These are phyloP conservation scores for Antedon mediterranea DNA, from an alignment of 53 echinoderm and acorn worm genomes.

Conservation along the genomic window DNA sequence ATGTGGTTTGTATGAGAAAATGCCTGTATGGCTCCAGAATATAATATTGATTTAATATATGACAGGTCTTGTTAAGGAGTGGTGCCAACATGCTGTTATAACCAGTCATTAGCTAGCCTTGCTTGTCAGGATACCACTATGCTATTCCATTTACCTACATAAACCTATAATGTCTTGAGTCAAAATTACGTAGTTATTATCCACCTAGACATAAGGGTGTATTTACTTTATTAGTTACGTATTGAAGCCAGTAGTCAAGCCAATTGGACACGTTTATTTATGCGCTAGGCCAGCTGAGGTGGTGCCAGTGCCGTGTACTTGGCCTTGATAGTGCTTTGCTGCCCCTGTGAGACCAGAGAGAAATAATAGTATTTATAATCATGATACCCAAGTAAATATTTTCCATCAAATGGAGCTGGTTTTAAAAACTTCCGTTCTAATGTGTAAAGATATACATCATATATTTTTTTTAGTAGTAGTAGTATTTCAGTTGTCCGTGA, in stretches of 20 bases:
- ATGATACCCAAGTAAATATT: too few relatives aligned
- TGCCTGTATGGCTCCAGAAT: not conserved
- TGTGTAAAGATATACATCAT: too few relatives aligned
- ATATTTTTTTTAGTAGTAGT: too few relatives aligned
- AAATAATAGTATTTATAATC: too few relatives aligned
- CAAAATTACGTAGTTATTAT: not conserved
- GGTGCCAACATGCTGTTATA: not conserved
- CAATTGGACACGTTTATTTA: not conserved
- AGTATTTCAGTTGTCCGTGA: too few relatives aligned
- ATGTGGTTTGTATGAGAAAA: constrained; percentile 11
- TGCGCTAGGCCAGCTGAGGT: not conserved
- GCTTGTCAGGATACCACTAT: not conserved
- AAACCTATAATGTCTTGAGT: not conserved
- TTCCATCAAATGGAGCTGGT: too few relatives aligned
- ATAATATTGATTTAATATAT: not conserved
- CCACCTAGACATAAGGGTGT: not conserved
- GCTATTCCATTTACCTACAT: not conserved
- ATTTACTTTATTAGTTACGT: not conserved
- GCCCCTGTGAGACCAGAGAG: not conserved
- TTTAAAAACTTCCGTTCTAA: too few relatives aligned
- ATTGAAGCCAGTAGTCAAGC: not conserved
- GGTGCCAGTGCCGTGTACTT: not conserved
- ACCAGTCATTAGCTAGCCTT: not conserved
- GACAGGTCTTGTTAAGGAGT: not conserved
- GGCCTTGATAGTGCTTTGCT: not conserved